Percentiles rank a stretch among this genome's conserved stretches.
Conservation (phyloP, 1,140 invertebrate species). For the Drosophila nigromelanica region DNA sequence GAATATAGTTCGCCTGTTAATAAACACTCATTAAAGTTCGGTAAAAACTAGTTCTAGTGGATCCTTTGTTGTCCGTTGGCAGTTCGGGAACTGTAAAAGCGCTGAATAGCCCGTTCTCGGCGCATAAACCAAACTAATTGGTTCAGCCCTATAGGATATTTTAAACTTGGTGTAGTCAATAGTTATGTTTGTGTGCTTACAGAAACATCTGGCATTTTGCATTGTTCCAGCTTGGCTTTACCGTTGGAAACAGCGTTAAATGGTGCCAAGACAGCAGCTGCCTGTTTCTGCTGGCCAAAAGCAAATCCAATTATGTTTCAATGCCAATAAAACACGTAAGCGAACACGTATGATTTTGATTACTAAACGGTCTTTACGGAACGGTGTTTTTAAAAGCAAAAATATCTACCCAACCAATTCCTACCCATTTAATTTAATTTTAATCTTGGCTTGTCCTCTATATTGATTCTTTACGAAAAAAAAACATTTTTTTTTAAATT, state of each 20-base stretch:
- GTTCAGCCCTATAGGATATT: not conserved
- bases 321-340: no score
- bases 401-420: no score
- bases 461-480: no score
- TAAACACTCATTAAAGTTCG: not conserved
- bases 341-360: no score
- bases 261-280: not conserved
- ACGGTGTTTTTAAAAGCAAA: no score
- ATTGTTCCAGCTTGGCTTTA: not conserved
- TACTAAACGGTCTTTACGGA: no score
- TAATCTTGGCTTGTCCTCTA: no score
- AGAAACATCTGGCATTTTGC: constrained; percentile 1
- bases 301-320: not conserved
- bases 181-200: not conserved
- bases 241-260: constrained; percentile 1
- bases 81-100: not conserved
- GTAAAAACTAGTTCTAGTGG: no score
- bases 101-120: no score
- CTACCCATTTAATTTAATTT: no score
- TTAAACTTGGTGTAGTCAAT: not conserved
- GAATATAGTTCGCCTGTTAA: not conserved
- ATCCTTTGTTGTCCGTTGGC: no score
- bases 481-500: no score
- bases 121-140: constrained; percentile 1
- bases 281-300: not conserved